Conservation (phyloP, 2,113 vertebrate species). For the Labeo catla region DNA sequence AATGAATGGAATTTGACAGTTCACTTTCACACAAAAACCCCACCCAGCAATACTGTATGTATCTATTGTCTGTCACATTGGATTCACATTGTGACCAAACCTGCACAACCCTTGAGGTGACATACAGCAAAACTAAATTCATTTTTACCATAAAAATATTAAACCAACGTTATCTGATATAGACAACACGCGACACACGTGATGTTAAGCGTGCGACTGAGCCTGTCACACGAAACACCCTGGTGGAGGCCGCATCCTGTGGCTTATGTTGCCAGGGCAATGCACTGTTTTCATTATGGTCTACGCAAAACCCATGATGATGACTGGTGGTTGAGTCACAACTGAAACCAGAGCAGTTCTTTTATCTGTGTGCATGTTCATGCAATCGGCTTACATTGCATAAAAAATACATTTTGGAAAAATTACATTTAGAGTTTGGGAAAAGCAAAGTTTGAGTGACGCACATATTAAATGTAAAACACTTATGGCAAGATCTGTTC, state of each 20-base stretch:
- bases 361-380: background rate
- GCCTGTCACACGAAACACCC: background rate
- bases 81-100: conserved; percentile 2
- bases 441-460: background rate
- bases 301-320: background rate
- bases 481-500: background rate
- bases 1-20: background rate
- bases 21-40: background rate
- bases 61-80: background rate
- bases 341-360: conserved; percentile 16
- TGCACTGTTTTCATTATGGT: conserved; percentile 28
- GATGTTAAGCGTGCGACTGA: background rate
- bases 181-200: background rate
- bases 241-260: background rate
- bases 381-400: background rate
- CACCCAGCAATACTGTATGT: background rate
- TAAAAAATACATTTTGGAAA: background rate
- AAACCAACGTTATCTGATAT: background rate
- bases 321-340: conserved; percentile 32
- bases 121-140: background rate
- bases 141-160: background rate
- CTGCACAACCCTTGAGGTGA: background rate
- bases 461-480: background rate
- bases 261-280: conserved; percentile 39
- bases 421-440: background rate